Base-by-base conservation (phyloP, 2,888 invertebrate genomes). In the Cryptocheilus praepositus region DNA sequence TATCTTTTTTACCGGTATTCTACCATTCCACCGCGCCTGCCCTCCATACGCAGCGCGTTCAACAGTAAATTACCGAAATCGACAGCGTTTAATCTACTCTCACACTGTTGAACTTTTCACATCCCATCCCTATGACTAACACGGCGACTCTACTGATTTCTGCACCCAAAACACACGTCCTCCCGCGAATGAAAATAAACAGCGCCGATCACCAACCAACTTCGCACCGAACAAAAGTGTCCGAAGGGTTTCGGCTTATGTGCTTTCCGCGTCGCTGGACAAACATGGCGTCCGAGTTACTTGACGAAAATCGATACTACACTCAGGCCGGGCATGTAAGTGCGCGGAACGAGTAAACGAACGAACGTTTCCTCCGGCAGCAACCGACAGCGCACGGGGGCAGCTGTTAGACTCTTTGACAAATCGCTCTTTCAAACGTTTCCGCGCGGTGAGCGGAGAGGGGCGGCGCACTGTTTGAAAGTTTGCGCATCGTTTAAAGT, bases 321-420 rank as follows among this genome's bases (percentile, higher is more conserved):
- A 66, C 72, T 61, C 49, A 11, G 49, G 49, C 49, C 49, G 49
- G 5, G 16, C 16, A 36, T 13, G 49, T 49, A 49, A 49, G 49
- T 49, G 49, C 49, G 49, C n/a, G 15, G 49, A 49, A 18, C 49
- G 16, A 18, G 49, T 46, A 16, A 46, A 15, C 49, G n/a, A 49
- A 45, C 45, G 45, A 54, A 54, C 7, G 21, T 16, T 16, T 49
- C n/a, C 49, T 49, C 18, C 16, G 1, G 11, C 16, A 5, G 3
- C 18, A 21, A 46, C 71, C 64, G 71, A 69, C 63, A 69, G 74
- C 68, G 71, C 64, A 25, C 61, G 74, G 28, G 49, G 60, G 71
- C 74, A 75, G 74, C 74, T 74, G 75, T 75, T 77, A 79, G 74
- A 74, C 74, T 67, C 79, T 80, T 83, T 83, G 83, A 84, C 82